A percentile compares a stretch with the other conserved stretches of the same genome.
Evolutionary conservation across 1,140 invertebrate genomes (phyloP).

Genomic region (Zaprionus nigranus): DNA sequence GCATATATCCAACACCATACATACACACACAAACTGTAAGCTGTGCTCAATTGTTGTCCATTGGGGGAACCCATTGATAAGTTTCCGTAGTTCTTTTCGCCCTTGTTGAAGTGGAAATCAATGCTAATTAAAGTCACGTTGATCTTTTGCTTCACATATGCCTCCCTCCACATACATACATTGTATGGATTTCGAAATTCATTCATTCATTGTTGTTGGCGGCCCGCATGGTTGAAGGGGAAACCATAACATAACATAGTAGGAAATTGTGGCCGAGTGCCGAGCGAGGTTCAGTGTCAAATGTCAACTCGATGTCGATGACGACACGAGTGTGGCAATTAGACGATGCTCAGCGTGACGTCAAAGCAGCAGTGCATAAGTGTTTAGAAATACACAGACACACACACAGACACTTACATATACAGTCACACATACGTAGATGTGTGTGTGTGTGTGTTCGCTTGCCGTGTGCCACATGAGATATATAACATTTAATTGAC

Average conservation of each 20-base stretch:
- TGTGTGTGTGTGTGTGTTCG: background rate
- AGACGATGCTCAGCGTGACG: slow-evolving; percentile 59
- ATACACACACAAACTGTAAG: background rate
- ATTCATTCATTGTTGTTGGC: slow-evolving; percentile 34
- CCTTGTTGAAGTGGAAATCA: slow-evolving; percentile 70
- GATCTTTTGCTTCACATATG: slow-evolving; percentile 16
- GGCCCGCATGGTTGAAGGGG: slow-evolving; percentile 61
- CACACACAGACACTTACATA: background rate
- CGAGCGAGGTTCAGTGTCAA: slow-evolving; percentile 64
- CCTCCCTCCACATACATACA: background rate
- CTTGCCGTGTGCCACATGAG: slow-evolving; percentile 46
- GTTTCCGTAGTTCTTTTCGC: slow-evolving; percentile 8
- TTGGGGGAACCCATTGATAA: background rate
- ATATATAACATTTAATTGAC: slow-evolving; percentile 82
- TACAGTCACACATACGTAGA: background rate
- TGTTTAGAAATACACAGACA: slow-evolving; percentile 2
- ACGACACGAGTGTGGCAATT: slow-evolving; percentile 72
- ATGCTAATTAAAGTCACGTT: slow-evolving; percentile 73
- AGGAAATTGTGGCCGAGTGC: slow-evolving; percentile 46
- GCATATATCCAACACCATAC: background rate
- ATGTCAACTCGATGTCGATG: slow-evolving; percentile 67
- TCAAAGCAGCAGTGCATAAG: slow-evolving; percentile 50
- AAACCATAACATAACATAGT: slow-evolving; percentile 3
- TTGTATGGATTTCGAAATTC: slow-evolving; percentile 60
- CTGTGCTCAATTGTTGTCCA: too few species aligned